Conservation (phyloP, 2,797 vertebrate genomes). For the Sphaeramia orbicularis region DNA sequence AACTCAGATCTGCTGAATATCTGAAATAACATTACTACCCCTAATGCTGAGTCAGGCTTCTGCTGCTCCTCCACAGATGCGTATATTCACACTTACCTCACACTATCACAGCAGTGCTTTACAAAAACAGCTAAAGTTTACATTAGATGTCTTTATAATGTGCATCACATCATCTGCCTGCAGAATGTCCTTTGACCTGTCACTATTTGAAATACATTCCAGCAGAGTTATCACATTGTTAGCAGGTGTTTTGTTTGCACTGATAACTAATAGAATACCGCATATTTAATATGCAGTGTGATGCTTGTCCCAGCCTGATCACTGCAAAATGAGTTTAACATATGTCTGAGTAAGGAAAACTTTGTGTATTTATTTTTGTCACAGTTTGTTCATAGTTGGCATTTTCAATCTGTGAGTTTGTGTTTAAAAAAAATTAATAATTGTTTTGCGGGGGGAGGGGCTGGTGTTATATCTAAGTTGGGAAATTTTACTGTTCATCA, state of each 20-base stretch:
- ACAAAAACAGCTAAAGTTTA: constrained; percentile 62
- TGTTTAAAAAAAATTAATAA: constrained; percentile 65
- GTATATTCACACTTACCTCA: constrained; percentile 61
- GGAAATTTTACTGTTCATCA: constrained; percentile 57
- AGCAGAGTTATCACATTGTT: constrained; percentile 33
- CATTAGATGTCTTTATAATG: constrained; percentile 51
- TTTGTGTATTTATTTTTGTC: constrained; percentile 73
- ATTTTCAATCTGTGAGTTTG: constrained; percentile 73
- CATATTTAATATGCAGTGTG: constrained; percentile 60
- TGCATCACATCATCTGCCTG: constrained; percentile 31
- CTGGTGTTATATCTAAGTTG: constrained; percentile 58
- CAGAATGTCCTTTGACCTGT: constrained; percentile 31
- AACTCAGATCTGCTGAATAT: constrained; percentile 45
- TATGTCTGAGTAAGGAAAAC: constrained; percentile 42
- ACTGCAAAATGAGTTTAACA: constrained; percentile 58
- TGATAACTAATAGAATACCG: constrained; percentile 58
- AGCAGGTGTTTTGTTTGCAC: constrained; percentile 64
- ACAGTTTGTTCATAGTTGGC: constrained; percentile 53
- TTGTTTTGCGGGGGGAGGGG: constrained; percentile 48
- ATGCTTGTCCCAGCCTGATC: constrained; percentile 46
- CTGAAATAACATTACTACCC: constrained; percentile 8
- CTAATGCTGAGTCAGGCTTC: constrained; percentile 14
- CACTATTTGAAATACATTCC: constrained; percentile 61
- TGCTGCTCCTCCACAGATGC: constrained; percentile 15
- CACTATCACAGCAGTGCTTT: constrained; percentile 62